Base-by-base conservation (phyloP, 2,888 invertebrate genomes). In the Scrobipalpa costella region DNA sequence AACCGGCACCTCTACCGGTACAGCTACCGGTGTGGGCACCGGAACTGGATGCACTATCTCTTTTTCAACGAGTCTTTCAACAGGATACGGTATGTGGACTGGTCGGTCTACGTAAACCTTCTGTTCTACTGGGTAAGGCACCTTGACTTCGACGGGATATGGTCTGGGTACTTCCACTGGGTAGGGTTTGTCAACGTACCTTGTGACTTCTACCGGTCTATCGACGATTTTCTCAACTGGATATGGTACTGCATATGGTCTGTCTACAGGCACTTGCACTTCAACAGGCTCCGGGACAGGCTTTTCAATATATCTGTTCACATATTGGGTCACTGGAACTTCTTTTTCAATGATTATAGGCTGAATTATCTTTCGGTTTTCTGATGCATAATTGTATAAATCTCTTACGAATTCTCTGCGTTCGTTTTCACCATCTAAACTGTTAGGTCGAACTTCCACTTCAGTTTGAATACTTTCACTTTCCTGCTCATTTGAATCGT, bases 141-240 rank as follows among this genome's bases (percentile, higher is more conserved):
- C 86, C 68, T 89, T 83, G 5, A 90, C 90, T 62, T 93, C 92
- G 13, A 94, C 92, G 0, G 93, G 93, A 63, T 93, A 90, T 8
- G 93, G 93, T 36, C 80, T 77, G 6, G 80, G 77, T 1, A 90
- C 90, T 52, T 93, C 92, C 11, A 94, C 93, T 0, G 93, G 93
- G 66, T 93, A 91, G 0, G 93, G 93, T 65, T 94, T 94, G 67
- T 95, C 92, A 0, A 94, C 85, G 66, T 89, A 88, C 71, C 79
- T 85, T 0, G 91, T 89, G 0, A 92, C 83, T 77, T 92, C 90
- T 0, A 91, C 80, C 0, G 93, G 93, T 74, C 90, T 93, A 69
- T 93, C 93, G 0, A 93, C 84, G 5, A 92, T 80, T 67, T 90
- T 93, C 65, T 94, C 93, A 47, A 83, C 83, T n/a, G 84, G 84